A percentile compares a stretch with the other conserved stretches of the same genome.
These are phyloP conservation scores for Campaea margaritaria DNA, from an alignment of 2,888 invertebrate genomes.

Conservation along the genomic window DNA sequence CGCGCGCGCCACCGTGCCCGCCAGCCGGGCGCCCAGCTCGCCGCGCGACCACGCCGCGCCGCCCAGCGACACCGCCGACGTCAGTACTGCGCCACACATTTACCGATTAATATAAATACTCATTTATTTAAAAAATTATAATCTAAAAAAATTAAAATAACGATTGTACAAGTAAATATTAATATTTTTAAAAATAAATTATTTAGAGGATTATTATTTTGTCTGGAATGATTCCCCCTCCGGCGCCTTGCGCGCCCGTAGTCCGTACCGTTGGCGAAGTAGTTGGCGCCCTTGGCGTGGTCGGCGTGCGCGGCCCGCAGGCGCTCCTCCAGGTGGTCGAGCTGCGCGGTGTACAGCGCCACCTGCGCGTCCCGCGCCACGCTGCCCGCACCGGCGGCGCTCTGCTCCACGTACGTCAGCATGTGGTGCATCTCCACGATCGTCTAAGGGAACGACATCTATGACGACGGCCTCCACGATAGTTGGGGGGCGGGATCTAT, in stretches of 20 bases:
- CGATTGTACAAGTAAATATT: too few relatives aligned
- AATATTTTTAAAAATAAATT: too few relatives aligned
- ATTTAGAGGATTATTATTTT: too few relatives aligned
- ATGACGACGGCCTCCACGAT: too few relatives aligned
- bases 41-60: constrained; percentile 62
- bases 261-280: constrained; percentile 67
- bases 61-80: constrained; percentile 66
- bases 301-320: constrained; percentile 57
- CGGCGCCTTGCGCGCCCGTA: neutral
- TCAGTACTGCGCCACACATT: constrained; percentile 56
- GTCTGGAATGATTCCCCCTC: too few relatives aligned
- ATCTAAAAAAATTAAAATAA: too few relatives aligned
- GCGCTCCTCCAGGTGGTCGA: constrained; percentile 79
- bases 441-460: constrained; percentile 67
- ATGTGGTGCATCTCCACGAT: constrained; percentile 85
- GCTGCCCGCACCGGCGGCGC: constrained; percentile 53
- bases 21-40: constrained; percentile 81
- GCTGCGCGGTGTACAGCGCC: constrained; percentile 81
- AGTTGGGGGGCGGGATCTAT: too few relatives aligned
- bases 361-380: constrained; percentile 81
- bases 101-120: too few relatives aligned
- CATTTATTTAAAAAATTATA: too few relatives aligned
- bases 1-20: constrained; percentile 76
- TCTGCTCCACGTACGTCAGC: constrained; percentile 77
- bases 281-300: constrained; percentile 55